A percentile compares a stretch with the other conserved stretches of the same genome.
Evolutionary conservation across 1,140 invertebrate species (phyloP).

Genomic region (Pectinophora gossypiella): DNA sequence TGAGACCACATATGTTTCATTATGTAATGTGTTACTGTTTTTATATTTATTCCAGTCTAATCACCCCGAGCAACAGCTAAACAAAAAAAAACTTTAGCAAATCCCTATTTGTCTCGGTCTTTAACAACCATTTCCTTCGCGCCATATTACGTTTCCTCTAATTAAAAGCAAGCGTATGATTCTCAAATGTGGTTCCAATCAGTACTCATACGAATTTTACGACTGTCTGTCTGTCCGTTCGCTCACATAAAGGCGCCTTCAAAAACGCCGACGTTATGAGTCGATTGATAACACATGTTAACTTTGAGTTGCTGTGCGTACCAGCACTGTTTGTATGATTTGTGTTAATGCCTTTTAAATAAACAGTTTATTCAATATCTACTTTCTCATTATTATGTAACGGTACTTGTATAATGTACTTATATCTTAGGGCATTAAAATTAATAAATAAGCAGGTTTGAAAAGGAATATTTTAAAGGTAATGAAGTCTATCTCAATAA

Average conservation of each 20-base stretch:
- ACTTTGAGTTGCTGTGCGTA: neutral
- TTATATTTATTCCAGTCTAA: too few relatives aligned
- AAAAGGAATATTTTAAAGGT: too few relatives aligned
- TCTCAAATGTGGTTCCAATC: slow-evolving; percentile 64
- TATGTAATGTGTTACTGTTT: too few relatives aligned
- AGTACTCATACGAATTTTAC: slow-evolving; percentile 55
- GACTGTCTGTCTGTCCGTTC: slow-evolving; percentile 52
- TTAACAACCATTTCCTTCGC: slow-evolving; percentile 23
- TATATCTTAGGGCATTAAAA: too few relatives aligned
- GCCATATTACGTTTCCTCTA: slow-evolving; percentile 45
- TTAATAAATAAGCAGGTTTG: too few relatives aligned
- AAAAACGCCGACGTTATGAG: slow-evolving; percentile 41
- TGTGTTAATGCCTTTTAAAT: neutral
- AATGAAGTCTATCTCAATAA: too few relatives aligned
- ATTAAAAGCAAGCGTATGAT: slow-evolving; percentile 56
- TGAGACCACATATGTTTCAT: too few relatives aligned
- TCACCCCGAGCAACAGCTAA: too few relatives aligned
- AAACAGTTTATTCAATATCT: too few relatives aligned
- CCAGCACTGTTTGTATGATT: neutral
- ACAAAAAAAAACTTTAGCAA: neutral
- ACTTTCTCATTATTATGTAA: too few relatives aligned
- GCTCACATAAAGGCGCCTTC: slow-evolving; percentile 47
- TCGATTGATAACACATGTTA: slow-evolving; percentile 66
- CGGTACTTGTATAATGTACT: too few relatives aligned
- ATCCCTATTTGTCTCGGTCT: slow-evolving; percentile 12